Conservation (phyloP, 2,888 invertebrate species). For the Dilophus febrilis region DNA sequence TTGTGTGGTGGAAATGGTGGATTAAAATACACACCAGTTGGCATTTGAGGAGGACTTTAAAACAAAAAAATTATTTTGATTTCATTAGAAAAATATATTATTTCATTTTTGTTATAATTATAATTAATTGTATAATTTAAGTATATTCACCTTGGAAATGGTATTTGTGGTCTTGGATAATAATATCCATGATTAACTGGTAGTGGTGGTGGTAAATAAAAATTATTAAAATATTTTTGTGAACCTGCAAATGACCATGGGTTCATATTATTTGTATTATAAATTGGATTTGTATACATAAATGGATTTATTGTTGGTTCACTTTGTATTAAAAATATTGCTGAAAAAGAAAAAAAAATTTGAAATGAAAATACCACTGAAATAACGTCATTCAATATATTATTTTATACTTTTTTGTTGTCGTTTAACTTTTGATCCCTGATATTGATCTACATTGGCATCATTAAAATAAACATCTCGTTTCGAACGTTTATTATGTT, state of each 20-base stretch:
- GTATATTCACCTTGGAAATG: no score
- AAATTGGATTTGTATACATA: background rate
- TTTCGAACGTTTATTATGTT: background rate
- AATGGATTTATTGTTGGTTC: background rate
- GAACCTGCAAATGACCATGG: slow-evolving; percentile 9
- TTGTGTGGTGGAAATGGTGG: no score
- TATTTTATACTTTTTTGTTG: no score
- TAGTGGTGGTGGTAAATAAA: slow-evolving; percentile 6
- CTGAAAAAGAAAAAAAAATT: no score
- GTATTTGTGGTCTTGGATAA: background rate
- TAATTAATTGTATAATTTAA: no score
- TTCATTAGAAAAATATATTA: no score
- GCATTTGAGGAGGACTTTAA: no score
- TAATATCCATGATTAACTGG: slow-evolving; percentile 1
- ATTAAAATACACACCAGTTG: no score
- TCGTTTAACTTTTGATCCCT: background rate
- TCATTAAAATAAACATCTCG: background rate
- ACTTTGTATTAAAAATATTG: background rate
- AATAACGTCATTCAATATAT: no score
- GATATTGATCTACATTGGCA: background rate
- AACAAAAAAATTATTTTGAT: no score
- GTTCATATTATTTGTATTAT: slow-evolving; percentile 3
- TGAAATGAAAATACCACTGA: no score
- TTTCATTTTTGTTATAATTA: no score
- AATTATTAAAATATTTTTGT: slow-evolving; percentile 5